Percentiles rank a stretch among this genome's conserved stretches.
Evolutionary conservation across 1,140 invertebrate genomes (phyloP).

Genomic region (Galleria mellonella): DNA sequence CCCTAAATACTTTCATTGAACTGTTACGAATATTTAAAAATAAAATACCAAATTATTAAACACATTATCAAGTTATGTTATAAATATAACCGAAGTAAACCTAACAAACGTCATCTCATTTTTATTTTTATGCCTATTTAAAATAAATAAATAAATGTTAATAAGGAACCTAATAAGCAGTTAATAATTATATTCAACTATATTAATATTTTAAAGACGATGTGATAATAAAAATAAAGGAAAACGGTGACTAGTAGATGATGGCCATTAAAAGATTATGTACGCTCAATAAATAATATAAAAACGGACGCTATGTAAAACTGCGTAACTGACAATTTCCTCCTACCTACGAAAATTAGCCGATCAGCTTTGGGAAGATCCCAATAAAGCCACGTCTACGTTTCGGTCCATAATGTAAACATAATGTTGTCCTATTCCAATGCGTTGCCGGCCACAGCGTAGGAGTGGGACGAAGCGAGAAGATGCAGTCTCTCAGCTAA

Average conservation of each 20-base stretch:
- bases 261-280: slow-evolving; percentile 10
- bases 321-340: slow-evolving; percentile 32
- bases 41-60: too few species aligned
- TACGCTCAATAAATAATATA: slow-evolving; percentile 46
- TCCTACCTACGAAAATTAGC: slow-evolving; percentile 62
- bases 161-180: too few species aligned
- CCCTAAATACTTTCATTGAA: too few species aligned
- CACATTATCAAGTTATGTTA: too few species aligned
- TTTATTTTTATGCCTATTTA: too few species aligned
- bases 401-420: slow-evolving; percentile 58
- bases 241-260: slow-evolving; percentile 1
- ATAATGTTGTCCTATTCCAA: slow-evolving; percentile 37
- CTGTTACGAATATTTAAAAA: too few species aligned
- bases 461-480: slow-evolving; percentile 40
- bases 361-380: slow-evolving; percentile 55
- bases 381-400: slow-evolving; percentile 55
- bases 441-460: slow-evolving; percentile 1
- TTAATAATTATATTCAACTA: not conserved
- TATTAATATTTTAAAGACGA: not conserved
- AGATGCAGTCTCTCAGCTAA: slow-evolving; percentile 59
- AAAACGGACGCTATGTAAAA: slow-evolving; percentile 51
- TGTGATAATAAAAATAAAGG: not conserved
- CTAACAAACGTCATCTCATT: too few species aligned
- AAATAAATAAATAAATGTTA: not conserved
- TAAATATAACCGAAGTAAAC: too few species aligned